These are phyloP conservation scores for Cryptomyrus ogoouensis DNA, from an alignment of 2,113 vertebrate genomes.

Conservation along the genomic window DNA sequence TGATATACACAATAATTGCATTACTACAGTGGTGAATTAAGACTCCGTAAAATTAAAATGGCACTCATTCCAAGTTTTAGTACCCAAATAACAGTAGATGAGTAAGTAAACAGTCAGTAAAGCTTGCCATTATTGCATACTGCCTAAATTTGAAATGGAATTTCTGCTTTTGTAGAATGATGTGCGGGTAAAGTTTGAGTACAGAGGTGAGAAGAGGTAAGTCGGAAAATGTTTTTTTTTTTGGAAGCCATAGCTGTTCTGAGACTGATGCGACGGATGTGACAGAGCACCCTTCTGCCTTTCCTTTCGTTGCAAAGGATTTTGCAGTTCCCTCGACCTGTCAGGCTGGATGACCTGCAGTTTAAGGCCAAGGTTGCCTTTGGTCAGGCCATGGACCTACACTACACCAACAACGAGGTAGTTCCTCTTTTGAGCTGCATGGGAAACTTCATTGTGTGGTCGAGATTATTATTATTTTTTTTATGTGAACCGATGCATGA, in stretches of 20 bases:
- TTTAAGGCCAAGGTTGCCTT: constrained; percentile 90
- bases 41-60: not conserved
- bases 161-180: constrained; percentile 73
- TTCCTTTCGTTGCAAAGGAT: constrained; percentile 62
- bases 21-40: not conserved
- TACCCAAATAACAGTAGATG: not conserved
- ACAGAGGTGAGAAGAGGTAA: constrained; percentile 96
- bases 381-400: constrained; percentile 91
- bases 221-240: not conserved
- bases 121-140: not conserved
- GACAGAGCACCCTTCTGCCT: not conserved
- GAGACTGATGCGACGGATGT: not conserved
- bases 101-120: not conserved
- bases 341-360: constrained; percentile 85
- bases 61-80: not conserved
- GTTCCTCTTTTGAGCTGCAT: not conserved
- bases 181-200: constrained; percentile 96
- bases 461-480: not conserved
- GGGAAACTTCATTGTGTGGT: not conserved
- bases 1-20: not conserved
- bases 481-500: not conserved
- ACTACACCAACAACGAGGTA: constrained; percentile 99
- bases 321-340: constrained; percentile 85
- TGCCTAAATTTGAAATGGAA: not conserved
- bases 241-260: not conserved